Evolutionary conservation across 2,113 vertebrate species (phyloP), one percentile per base, ranked within the genome.

Genomic region (Chamaetylas fuelleborni): DNA sequence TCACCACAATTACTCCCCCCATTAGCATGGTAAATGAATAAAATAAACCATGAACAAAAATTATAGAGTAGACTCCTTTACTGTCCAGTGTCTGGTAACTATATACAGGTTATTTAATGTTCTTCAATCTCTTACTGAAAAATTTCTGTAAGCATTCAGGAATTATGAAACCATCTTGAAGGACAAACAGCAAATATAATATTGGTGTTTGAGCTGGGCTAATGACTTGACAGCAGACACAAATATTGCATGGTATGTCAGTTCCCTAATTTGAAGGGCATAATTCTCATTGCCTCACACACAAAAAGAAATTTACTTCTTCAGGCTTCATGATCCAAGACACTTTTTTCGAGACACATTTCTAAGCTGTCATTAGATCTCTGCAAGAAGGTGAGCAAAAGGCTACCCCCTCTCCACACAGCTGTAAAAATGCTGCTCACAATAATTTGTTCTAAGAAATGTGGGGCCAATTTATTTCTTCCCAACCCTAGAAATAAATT

Each of bases 261-360:
- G n/a, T 38, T 86, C 47, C 18, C 12, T 45, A 8, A 61, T 38
- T 29, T 40, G 25, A 81, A 81, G 9, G 22, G 28, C 19, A 24
- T 19, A 87, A 71, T 65, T 93, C 53, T 87, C 51, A 70, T 31
- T 50, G 54, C 7, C 26, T 77, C 19, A 19, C 53, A 61, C 31
- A 76, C 5, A 38, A 19, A 88, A 50, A 64, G 28, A 45, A 5
- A 20, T 69, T 64, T 69, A 25, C 8, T n/a, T 82, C 66, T 81
- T 71, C 60, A 72, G 11, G 20, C 8, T 71, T 66, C 43, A 9
- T 42, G 31, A 60, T 16, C 12, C 56, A 77, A 80, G 38, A 61
- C 9, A 28, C 13, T n/a, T 5, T 31, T 28, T 36, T 45, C 42
- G 8, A 43, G 33, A 20, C 66, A 40, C 0, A 0, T 40, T 65